Evolutionary conservation across 2,113 vertebrate genomes (phyloP).

Genomic region (Poeciliopsis prolifica): DNA sequence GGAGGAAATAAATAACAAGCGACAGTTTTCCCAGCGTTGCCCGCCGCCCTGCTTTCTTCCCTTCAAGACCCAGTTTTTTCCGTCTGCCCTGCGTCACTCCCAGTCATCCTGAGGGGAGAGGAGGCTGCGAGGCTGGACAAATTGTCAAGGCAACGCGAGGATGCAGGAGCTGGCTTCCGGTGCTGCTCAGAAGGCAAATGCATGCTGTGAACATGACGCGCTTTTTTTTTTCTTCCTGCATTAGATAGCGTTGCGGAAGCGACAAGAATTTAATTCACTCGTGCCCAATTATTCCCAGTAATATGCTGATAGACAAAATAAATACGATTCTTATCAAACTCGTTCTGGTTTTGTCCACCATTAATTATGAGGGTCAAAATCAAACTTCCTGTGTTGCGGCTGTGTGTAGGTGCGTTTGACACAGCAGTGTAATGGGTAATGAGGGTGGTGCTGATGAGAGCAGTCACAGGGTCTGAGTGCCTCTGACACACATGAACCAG

Average conservation of each 20-base stretch:
- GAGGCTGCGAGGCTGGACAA: conserved; percentile 21
- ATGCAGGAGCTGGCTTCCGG: conserved; percentile 13
- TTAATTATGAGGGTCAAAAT: neutral
- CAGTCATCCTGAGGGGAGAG: conserved; percentile 52
- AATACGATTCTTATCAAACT: neutral
- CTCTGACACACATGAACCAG: conserved; percentile 34
- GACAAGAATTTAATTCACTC: neutral
- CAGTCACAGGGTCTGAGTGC: conserved; percentile 48
- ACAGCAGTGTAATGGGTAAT: conserved; percentile 8
- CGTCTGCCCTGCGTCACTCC: conserved; percentile 74
- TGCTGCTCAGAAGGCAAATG: conserved; percentile 6
- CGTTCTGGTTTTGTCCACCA: neutral
- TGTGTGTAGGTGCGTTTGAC: conserved; percentile 33
- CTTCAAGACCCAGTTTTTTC: conserved; percentile 59
- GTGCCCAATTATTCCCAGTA: neutral
- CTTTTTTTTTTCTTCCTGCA: neutral
- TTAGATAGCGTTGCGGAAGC: neutral
- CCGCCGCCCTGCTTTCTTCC: conserved; percentile 41
- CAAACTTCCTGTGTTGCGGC: conserved; percentile 38
- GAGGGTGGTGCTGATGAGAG: conserved; percentile 71
- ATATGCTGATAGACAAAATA: neutral
- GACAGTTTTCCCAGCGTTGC: conserved; percentile 52
- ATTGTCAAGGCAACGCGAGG: conserved; percentile 10
- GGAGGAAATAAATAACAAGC: conserved; percentile 37
- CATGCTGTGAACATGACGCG: neutral